These are phyloP conservation scores for Trematomus bernacchii DNA, from an alignment of 2,797 vertebrate species.

Conservation along the genomic window DNA sequence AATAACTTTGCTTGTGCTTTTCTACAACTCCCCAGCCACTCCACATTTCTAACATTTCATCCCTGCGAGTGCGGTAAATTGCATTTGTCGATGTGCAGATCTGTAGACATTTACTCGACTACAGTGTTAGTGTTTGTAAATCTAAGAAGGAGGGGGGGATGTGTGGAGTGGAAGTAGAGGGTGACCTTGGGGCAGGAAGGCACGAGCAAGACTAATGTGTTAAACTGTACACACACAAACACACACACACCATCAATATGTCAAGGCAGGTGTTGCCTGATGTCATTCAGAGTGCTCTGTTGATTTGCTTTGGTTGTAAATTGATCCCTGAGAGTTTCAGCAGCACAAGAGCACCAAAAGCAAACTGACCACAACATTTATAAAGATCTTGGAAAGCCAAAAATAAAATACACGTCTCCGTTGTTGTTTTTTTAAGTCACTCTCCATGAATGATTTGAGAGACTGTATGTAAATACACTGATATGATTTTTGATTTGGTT, in stretches of 20 bases:
- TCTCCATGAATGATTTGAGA: no score
- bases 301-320: slow-evolving; percentile 43
- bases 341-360: neutral
- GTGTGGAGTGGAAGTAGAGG: slow-evolving; percentile 35
- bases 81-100: slow-evolving; percentile 49
- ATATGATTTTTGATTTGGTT: no score
- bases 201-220: slow-evolving; percentile 59
- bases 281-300: slow-evolving; percentile 39
- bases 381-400: neutral
- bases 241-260: slow-evolving; percentile 31
- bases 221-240: slow-evolving; percentile 32
- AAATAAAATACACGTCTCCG: no score
- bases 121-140: slow-evolving; percentile 9
- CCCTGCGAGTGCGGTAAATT: slow-evolving; percentile 34
- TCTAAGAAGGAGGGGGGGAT: slow-evolving; percentile 7
- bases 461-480: no score
- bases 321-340: slow-evolving; percentile 10
- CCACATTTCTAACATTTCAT: slow-evolving; percentile 30
- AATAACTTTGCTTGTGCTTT: slow-evolving; percentile 40
- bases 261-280: slow-evolving; percentile 39
- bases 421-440: no score
- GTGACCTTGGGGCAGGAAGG: slow-evolving; percentile 70
- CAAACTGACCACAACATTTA: neutral
- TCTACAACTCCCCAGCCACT: slow-evolving; percentile 14
- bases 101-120: neutral